Conservation (phyloP, 2,888 invertebrate genomes). For the Hydroisotoma schaefferi region DNA sequence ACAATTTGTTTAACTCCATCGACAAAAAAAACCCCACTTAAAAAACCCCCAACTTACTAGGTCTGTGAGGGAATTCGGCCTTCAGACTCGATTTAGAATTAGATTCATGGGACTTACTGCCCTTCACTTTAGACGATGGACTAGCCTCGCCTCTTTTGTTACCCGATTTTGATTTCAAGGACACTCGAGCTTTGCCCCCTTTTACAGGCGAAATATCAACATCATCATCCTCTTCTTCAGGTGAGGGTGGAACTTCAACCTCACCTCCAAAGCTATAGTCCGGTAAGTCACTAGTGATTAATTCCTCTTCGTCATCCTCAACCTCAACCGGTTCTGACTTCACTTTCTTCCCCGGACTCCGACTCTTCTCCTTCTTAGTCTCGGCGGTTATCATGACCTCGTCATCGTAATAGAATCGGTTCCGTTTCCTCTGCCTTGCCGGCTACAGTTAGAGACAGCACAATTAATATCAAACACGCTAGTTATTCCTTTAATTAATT, state of each 20-base stretch:
- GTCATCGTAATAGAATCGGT: constrained; percentile 83
- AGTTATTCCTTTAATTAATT: too few relatives aligned
- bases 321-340: constrained; percentile 41
- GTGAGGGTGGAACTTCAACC: constrained; percentile 2
- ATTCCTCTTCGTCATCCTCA: constrained; percentile 21
- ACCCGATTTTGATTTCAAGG: background rate
- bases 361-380: constrained; percentile 49
- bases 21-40: background rate
- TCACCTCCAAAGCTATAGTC: constrained; percentile 2
- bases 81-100: background rate
- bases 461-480: background rate
- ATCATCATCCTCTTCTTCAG: constrained; percentile 3
- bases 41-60: background rate
- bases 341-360: constrained; percentile 40
- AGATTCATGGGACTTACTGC: background rate
- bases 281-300: constrained; percentile 17
- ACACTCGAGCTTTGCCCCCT: background rate
- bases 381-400: constrained; percentile 73
- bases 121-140: constrained; percentile 1
- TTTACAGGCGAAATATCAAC: background rate
- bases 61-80: background rate
- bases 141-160: background rate
- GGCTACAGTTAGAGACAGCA: constrained; percentile 55
- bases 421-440: constrained; percentile 82
- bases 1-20: background rate